phyloP scores from a whole-genome alignment of 2,888 invertebrate genomes.

The Fragum whitleyi region DNA sequence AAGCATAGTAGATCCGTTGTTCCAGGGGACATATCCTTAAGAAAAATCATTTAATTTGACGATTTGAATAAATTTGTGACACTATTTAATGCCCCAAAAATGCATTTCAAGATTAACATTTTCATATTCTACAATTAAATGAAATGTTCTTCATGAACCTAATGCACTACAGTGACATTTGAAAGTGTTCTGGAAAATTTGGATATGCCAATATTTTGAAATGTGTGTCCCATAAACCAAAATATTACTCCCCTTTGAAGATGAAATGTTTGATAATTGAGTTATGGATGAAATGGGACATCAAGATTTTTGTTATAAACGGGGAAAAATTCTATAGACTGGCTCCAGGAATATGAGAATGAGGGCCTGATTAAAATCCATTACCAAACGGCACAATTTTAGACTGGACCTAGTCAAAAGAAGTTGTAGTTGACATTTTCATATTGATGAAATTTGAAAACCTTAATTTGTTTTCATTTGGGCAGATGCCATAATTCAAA shows the following conservation, averaged over 20 bases:
- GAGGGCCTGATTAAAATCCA: neutral
- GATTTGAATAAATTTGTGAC: too few relatives aligned
- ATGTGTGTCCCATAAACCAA: neutral
- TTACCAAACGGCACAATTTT: neutral
- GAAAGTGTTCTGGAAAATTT: neutral
- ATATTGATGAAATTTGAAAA: too few relatives aligned
- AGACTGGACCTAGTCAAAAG: neutral
- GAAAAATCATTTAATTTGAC: too few relatives aligned
- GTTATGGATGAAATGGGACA: neutral
- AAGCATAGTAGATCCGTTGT: too few relatives aligned
- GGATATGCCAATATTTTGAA: neutral
- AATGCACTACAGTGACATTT: neutral
- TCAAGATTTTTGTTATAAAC: neutral
- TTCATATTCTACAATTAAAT: too few relatives aligned
- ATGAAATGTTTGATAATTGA: slow-evolving; percentile 9
- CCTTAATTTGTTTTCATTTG: too few relatives aligned
- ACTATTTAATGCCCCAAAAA: too few relatives aligned
- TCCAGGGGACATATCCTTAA: too few relatives aligned
- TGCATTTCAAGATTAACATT: too few relatives aligned
- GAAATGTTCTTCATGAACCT: neutral
- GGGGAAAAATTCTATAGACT: neutral
- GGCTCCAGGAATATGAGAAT: slow-evolving; percentile 1
- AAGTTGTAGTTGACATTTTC: too few relatives aligned
- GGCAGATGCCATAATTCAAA: too few relatives aligned
- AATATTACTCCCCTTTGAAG: neutral